phyloP scores from a whole-genome alignment of 2,113 vertebrate species.

The Pseudorhombus dupliciocellatus region DNA sequence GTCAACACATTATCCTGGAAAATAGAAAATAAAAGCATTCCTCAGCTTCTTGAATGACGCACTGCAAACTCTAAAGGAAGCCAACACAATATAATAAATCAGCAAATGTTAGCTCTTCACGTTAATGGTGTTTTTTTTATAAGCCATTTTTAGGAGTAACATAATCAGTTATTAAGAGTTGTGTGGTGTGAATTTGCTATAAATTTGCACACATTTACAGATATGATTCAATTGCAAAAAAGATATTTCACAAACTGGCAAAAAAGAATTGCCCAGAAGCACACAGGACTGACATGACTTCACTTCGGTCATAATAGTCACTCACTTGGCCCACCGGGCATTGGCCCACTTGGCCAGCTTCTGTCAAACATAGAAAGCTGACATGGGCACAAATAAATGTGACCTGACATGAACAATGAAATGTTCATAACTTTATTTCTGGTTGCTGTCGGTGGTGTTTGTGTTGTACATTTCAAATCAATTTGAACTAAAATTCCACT shows the following conservation, averaged over 20 bases:
- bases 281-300: constrained; percentile 1
- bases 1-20: neutral
- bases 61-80: neutral
- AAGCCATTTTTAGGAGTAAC: neutral
- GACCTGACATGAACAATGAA: constrained; percentile 21
- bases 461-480: neutral
- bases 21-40: neutral
- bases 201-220: no score
- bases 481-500: neutral
- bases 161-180: neutral
- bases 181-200: neutral
- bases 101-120: neutral
- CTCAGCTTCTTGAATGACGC: neutral
- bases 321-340: constrained; percentile 13
- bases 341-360: constrained; percentile 22
- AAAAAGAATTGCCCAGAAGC: neutral
- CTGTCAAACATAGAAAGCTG: neutral
- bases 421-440: neutral
- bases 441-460: neutral
- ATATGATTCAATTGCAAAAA: no score
- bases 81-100: neutral
- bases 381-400: constrained; percentile 31
- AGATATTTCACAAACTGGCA: neutral
- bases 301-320: constrained; percentile 11
- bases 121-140: neutral